phyloP scores from a whole-genome alignment of 64 coral and sea anemone species.

The Orbicella faveolata region DNA sequence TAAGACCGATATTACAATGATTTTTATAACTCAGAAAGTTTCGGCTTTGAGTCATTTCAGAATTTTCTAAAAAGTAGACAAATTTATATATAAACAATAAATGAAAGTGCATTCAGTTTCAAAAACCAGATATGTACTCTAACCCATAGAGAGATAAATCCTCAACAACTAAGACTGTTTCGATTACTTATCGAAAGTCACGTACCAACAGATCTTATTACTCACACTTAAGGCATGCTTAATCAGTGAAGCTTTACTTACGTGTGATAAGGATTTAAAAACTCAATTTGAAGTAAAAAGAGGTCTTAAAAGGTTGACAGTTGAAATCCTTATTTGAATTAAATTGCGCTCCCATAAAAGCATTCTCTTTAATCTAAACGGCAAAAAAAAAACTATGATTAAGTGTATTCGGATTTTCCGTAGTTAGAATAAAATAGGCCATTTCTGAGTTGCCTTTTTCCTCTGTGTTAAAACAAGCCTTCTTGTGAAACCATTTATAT shows the following conservation, averaged over 20 bases:
- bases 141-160: not conserved
- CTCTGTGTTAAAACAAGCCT: no score
- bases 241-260: not conserved
- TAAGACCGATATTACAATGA: not conserved
- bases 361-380: no score
- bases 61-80: no score
- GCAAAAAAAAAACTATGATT: no score
- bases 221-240: not conserved
- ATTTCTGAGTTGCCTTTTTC: no score
- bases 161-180: not conserved
- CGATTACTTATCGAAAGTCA: no score
- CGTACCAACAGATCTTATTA: not conserved
- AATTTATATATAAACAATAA: no score
- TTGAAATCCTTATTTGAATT: not conserved
- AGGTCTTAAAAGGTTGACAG: not conserved
- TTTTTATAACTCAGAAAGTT: not conserved
- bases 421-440: no score
- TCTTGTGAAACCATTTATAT: no score
- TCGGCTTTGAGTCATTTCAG: not conserved
- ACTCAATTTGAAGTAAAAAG: not conserved
- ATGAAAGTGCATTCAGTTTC: no score
- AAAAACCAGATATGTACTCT: no score
- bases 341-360: not conserved
- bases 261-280: not conserved
- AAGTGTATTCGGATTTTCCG: no score